phyloP scores from a whole-genome alignment of 2,888 invertebrate species.

The Mylabris sibirica region DNA sequence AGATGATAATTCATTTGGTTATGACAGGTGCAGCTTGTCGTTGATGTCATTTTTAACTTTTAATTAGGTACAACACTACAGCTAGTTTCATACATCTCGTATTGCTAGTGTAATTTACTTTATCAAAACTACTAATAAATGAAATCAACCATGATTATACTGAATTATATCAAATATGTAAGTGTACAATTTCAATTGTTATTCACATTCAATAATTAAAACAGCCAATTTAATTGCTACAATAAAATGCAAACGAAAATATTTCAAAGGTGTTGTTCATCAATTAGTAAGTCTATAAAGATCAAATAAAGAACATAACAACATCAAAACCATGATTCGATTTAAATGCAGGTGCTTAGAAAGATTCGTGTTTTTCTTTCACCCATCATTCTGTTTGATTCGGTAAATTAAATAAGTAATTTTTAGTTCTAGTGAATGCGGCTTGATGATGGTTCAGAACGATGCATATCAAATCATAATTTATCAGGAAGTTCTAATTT shows the following conservation, averaged over 20 bases:
- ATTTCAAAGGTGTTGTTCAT: constrained; percentile 18
- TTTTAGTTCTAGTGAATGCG: neutral
- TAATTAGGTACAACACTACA: constrained; percentile 27
- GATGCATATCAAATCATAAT: constrained; percentile 5
- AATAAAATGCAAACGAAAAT: neutral
- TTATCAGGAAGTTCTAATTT: neutral
- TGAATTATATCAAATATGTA: neutral
- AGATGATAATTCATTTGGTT: constrained; percentile 25
- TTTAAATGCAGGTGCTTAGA: constrained; percentile 10
- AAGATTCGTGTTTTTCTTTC: neutral
- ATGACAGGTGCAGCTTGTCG: constrained; percentile 33
- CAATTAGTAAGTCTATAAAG: constrained; percentile 25
- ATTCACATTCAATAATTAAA: neutral
- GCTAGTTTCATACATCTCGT: constrained; percentile 17
- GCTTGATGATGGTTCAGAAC: constrained; percentile 9
- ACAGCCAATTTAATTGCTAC: neutral
- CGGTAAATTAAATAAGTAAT: constrained; percentile 9
- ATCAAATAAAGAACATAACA: constrained; percentile 10
- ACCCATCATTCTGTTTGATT: neutral
- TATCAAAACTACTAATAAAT: neutral
- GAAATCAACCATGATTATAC: neutral
- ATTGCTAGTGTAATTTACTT: neutral
- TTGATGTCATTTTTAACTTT: constrained; percentile 35
- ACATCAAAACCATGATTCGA: neutral
- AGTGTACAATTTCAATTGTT: neutral